Percentiles rank a stretch among this genome's conserved stretches.
phyloP scores from a whole-genome alignment of 2,113 vertebrate species.

The Eurypyga helias region DNA sequence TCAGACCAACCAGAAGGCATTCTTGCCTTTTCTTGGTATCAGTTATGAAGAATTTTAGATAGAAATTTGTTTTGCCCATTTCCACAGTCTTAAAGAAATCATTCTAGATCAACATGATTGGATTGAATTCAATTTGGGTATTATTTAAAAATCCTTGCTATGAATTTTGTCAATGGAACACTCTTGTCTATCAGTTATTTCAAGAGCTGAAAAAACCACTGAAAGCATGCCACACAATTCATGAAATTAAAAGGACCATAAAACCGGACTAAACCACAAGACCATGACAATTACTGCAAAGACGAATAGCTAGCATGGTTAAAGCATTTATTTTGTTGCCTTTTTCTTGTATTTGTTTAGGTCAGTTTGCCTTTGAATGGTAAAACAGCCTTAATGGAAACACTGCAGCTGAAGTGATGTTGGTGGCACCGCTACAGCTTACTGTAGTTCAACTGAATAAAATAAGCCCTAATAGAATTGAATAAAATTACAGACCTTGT shows the following conservation, averaged over 20 bases:
- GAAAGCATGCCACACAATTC: background rate
- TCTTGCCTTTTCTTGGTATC: background rate
- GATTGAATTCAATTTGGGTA: background rate
- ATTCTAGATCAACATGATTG: background rate
- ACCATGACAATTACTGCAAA: background rate
- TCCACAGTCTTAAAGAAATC: background rate
- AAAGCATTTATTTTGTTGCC: background rate
- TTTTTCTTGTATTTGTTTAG: background rate
- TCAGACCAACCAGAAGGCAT: background rate
- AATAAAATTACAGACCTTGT: background rate
- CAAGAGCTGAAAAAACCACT: background rate
- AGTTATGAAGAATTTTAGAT: background rate
- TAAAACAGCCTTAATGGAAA: background rate
- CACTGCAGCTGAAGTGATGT: background rate
- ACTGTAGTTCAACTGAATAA: background rate
- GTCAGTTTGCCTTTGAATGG: background rate
- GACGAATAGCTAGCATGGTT: background rate
- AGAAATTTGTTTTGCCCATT: background rate
- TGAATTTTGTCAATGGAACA: background rate
- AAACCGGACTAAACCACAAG: background rate
- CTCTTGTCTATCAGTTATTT: background rate
- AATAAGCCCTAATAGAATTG: background rate
- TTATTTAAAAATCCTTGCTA: background rate
- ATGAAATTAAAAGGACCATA: background rate
- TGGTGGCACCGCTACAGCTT: background rate